Evolutionary conservation across 1,140 invertebrate species (phyloP).

Genomic region (Drosophila kurseongensis): DNA sequence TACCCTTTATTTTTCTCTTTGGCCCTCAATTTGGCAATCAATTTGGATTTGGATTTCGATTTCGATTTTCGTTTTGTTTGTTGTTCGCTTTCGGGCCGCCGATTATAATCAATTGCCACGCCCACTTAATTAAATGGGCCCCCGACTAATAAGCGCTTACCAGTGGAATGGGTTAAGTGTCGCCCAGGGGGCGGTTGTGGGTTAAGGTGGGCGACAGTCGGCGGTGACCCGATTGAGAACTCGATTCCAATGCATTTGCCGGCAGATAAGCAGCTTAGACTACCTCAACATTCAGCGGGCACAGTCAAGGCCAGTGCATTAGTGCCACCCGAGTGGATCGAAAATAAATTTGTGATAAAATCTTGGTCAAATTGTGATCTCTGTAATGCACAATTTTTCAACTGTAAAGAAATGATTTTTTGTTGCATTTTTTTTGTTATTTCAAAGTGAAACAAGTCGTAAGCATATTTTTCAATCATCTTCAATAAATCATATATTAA

Average conservation of each 20-base stretch:
- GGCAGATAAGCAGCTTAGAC: slow-evolving; percentile 50
- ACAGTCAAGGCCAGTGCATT: slow-evolving; percentile 11
- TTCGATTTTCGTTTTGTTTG: slow-evolving; percentile 62
- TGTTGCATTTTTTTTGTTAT: too few species aligned
- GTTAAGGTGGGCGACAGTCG: neutral
- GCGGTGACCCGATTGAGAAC: slow-evolving; percentile 36
- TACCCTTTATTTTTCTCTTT: slow-evolving; percentile 14
- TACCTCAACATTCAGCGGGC: slow-evolving; percentile 8
- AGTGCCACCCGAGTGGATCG: neutral
- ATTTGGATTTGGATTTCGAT: slow-evolving; percentile 75
- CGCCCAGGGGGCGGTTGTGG: neutral
- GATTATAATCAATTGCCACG: slow-evolving; percentile 73
- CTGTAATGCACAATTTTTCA: neutral
- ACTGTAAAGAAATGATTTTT: neutral
- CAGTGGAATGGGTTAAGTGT: slow-evolving; percentile 16
- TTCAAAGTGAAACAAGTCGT: too few species aligned
- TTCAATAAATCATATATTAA: neutral
- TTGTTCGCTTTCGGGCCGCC: slow-evolving; percentile 27
- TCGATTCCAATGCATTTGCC: slow-evolving; percentile 49
- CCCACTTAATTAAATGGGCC: slow-evolving; percentile 73
- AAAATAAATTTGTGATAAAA: neutral
- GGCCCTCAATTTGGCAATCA: slow-evolving; percentile 66
- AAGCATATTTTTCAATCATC: too few species aligned
- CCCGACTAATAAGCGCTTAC: slow-evolving; percentile 38
- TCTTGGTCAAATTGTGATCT: neutral